Evolutionary conservation across 2,797 vertebrate species (phyloP), one percentile per base, ranked within the genome.

Genomic region (Odontamblyopus rebecca): DNA sequence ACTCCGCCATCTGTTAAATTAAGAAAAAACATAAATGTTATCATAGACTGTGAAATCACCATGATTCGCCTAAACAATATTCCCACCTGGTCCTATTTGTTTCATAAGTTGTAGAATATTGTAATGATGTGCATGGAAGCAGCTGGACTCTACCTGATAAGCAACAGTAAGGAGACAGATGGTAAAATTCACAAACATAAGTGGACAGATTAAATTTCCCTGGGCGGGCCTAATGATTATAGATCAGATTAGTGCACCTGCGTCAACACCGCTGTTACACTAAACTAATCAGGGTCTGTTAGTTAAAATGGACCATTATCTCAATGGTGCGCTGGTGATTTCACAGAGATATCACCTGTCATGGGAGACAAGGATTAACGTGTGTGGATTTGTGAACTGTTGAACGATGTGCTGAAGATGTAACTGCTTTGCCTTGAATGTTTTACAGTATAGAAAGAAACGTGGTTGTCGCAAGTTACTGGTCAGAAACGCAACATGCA

Each of bases 141-240:
- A 71, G 61, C 63, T 71, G 63, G 41, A 65, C 63, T 48, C n/a
- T 65, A 79, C 74, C 56, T 77, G 60, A 74, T 53, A 76, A 68
- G 65, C 27, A 72, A 73, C 63, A 73, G 53, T 61, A 5, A 51
- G 69, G 19, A 72, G 53, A 65, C 83, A 86, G 81, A 87, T 84
- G 82, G 85, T 48, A 61, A 72, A 79, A 79, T 82, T 84, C 81
- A 81, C 76, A 75, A 76, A 81, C 81, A 81, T 81, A 82, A 83
- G 72, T 75, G 41, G 77, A 73, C 79, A 57, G 72, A 88, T 87
- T 81, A 79, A 78, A 81, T 77, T 72, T 81, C 26, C 74, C 74
- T 23, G 38, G 65, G 67, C 70, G 68, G 67, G n/a, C 27, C 68
- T 86, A 86, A 87, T 85, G 82, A 80, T 79, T 87, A 80, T 84